Conservation (phyloP, 92 coral and sea anemone species). For the Parazoanthus darwini region DNA sequence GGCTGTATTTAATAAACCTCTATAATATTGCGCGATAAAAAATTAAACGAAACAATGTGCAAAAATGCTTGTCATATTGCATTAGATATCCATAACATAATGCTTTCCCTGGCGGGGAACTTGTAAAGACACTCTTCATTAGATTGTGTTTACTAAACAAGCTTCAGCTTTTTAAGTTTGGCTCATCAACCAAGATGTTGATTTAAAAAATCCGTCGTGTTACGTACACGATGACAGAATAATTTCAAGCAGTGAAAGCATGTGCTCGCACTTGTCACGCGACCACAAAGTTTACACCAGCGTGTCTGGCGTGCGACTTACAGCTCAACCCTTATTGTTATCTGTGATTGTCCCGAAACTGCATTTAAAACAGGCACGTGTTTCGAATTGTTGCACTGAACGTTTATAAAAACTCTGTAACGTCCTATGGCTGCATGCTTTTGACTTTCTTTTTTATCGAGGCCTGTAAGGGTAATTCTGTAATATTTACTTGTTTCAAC, state of each 20-base stretch:
- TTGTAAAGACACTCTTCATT: neutral
- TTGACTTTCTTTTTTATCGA: neutral
- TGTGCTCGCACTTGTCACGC: neutral
- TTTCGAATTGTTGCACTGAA: neutral
- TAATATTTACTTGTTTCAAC: neutral
- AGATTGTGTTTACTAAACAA: neutral
- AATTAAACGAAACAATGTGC: neutral
- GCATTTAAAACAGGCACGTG: neutral
- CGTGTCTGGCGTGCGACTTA: neutral
- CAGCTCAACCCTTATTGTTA: neutral
- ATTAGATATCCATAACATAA: neutral
- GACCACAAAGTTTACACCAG: neutral
- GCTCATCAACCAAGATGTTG: neutral
- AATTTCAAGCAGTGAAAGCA: neutral
- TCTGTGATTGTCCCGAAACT: neutral
- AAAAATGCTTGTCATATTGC: neutral
- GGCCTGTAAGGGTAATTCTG: neutral
- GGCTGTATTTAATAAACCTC: neutral
- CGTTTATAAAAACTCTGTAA: neutral
- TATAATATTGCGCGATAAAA: neutral
- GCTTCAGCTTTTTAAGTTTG: neutral
- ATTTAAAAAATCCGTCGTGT: neutral
- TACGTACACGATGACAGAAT: neutral
- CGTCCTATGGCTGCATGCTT: neutral
- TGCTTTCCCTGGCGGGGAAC: neutral